phyloP scores from a whole-genome alignment of 2,888 invertebrate species.

The Eretmocerus hayati region DNA sequence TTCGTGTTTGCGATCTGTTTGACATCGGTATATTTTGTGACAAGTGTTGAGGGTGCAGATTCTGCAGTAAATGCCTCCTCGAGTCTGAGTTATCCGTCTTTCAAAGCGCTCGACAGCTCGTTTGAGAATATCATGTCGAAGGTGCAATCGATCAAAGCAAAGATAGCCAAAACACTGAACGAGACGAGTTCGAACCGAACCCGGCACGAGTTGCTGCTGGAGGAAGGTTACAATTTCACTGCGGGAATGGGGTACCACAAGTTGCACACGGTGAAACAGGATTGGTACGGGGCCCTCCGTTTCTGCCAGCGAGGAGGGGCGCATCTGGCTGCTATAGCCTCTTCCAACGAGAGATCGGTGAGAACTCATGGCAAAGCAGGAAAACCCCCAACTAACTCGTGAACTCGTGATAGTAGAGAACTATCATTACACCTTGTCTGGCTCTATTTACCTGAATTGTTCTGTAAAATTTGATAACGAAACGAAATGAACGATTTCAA shows the following conservation, averaged over 20 bases:
- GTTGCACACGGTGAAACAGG: slow-evolving; percentile 2
- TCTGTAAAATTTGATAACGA: no score
- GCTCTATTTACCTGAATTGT: no score
- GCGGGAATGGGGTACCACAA: slow-evolving; percentile 12
- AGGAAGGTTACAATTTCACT: slow-evolving; percentile 5
- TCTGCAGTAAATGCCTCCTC: no score
- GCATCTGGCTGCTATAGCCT: slow-evolving; percentile 11
- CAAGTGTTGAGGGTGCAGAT: no score
- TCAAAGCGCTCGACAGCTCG: not conserved
- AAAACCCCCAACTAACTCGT: no score
- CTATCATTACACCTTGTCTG: no score
- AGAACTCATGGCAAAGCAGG: no score
- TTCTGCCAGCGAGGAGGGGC: slow-evolving; percentile 9
- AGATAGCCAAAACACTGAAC: slow-evolving; percentile 5
- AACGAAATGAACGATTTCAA: no score
- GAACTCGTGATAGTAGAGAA: no score
- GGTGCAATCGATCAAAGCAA: slow-evolving; percentile 6
- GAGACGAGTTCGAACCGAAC: not conserved
- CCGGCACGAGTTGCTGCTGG: slow-evolving; percentile 3
- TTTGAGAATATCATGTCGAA: slow-evolving; percentile 4
- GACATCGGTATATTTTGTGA: no score
- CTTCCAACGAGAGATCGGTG: slow-evolving; percentile 5
- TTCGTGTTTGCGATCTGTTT: no score
- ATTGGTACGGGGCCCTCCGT: slow-evolving; percentile 8
- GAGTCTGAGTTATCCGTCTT: not conserved